These are phyloP conservation scores for Metopolophium dirhodum DNA, from an alignment of 1,140 invertebrate genomes.

Conservation along the genomic window DNA sequence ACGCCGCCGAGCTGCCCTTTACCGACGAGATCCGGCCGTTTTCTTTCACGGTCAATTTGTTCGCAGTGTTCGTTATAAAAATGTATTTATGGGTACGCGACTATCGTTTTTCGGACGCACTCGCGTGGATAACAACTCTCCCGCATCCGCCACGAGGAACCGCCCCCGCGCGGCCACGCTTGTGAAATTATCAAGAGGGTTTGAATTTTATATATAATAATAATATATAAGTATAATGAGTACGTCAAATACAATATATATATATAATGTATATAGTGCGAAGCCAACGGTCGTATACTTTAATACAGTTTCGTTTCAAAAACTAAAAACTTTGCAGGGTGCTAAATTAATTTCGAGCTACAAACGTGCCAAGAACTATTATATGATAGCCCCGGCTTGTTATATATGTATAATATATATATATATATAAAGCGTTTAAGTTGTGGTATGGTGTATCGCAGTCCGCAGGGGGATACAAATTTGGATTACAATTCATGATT, in stretches of 20 bases:
- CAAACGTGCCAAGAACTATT: background rate
- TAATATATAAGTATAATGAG: background rate
- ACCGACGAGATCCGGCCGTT: background rate
- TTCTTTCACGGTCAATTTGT: constrained; percentile 44
- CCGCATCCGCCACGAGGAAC: background rate
- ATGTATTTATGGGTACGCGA: background rate
- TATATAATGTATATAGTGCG: background rate
- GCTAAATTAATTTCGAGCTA: background rate
- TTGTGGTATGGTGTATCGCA: background rate
- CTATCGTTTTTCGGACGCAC: constrained; percentile 26
- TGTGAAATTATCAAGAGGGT: background rate
- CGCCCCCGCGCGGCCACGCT: background rate
- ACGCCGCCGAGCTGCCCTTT: background rate
- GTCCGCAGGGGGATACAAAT: background rate
- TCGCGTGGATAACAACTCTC: background rate
- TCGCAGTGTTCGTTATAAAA: background rate
- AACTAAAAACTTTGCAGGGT: background rate
- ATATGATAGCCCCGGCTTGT: background rate
- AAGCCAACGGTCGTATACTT: background rate
- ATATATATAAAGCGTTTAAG: background rate
- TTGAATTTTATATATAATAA: background rate
- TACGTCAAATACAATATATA: background rate
- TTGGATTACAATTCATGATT: background rate
- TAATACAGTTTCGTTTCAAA: background rate
- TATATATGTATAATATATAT: background rate